Evolutionary conservation across 2,113 vertebrate species (phyloP).

Genomic region (Dromaius novaehollandiae): DNA sequence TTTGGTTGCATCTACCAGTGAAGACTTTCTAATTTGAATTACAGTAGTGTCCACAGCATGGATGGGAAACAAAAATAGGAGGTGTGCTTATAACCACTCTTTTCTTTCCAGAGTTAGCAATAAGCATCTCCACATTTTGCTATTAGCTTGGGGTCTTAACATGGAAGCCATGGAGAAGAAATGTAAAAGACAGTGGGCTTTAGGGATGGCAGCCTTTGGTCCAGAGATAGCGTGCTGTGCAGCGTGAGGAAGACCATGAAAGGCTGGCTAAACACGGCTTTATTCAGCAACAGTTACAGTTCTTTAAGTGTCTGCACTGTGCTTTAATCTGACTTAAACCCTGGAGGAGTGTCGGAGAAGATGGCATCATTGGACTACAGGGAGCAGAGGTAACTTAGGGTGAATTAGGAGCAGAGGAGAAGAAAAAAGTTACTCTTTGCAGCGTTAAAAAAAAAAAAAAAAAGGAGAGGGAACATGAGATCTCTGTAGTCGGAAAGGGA

Average conservation of each 20-base stretch:
- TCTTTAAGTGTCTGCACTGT: no score
- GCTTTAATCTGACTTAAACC: no score
- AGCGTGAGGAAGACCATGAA: no score
- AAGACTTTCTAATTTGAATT: not conserved
- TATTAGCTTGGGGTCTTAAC: not conserved
- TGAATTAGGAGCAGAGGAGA: not conserved
- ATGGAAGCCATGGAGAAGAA: not conserved
- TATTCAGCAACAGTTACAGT: no score
- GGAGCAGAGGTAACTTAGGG: no score
- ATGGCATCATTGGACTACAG: not conserved
- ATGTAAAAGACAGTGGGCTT: no score
- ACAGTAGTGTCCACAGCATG: not conserved
- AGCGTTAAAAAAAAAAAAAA: not conserved
- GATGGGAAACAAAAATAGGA: not conserved
- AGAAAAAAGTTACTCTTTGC: not conserved
- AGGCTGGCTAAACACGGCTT: no score
- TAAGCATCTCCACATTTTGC: not conserved
- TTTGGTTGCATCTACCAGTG: not conserved
- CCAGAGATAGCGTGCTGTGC: no score
- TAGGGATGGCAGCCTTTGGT: no score
- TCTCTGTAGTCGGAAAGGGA: not conserved
- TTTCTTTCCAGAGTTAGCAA: not conserved
- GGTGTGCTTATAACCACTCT: not conserved
- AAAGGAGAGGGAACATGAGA: fast-evolving
- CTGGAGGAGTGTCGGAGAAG: no score